Evolutionary conservation across 1,140 invertebrate species (phyloP), one percentile per base, ranked within the genome.

Genomic region (Philaenus spumarius): DNA sequence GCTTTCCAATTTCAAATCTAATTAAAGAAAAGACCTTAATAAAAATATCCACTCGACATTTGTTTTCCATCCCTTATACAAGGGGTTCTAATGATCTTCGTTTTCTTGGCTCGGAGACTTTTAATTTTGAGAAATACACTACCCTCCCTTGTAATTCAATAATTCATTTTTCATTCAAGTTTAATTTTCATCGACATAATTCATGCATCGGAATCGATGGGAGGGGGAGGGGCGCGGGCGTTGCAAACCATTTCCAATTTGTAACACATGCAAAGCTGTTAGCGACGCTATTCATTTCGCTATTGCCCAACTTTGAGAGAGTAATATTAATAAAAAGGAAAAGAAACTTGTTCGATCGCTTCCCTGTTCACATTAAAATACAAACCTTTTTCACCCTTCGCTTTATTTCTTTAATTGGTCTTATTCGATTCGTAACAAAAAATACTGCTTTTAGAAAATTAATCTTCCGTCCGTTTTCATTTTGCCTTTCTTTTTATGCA

Each of bases 81-180:
- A 19, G 26, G 30, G 48, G 24, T 17, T 19, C 48, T 51, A 51
- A 51, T 51, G 48, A 51, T 51, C 24, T 51, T 24, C 23, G 30
- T 51, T 48, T 51, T 51, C 48, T 51, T 51, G 48, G 48, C 48
- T 51, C 22, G 54, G 40, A 35, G 22, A 39, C 23, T 56, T 61
- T 56, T 61, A 61, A 52, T 61, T 61, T 57, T 40, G 42, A 26
- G 43, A 61, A 61, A 56, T 57, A 58, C 54, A 48, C 60, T 55
- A 15, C 37, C 26, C 45, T 45, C 59, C 34, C 20, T 60, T 55
- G 30, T 51, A 57, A 62, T 58, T 62, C 60, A 62, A 62, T 62
- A 62, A 62, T 62, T 62, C 60, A 62, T 62, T 62, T 62, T 62
- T 62, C 60, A 62, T 62, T 55, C 60, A 47, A 58, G 14, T 62